Evolutionary conservation across 2,113 vertebrate species (phyloP).

Genomic region (Antigone vipio): DNA sequence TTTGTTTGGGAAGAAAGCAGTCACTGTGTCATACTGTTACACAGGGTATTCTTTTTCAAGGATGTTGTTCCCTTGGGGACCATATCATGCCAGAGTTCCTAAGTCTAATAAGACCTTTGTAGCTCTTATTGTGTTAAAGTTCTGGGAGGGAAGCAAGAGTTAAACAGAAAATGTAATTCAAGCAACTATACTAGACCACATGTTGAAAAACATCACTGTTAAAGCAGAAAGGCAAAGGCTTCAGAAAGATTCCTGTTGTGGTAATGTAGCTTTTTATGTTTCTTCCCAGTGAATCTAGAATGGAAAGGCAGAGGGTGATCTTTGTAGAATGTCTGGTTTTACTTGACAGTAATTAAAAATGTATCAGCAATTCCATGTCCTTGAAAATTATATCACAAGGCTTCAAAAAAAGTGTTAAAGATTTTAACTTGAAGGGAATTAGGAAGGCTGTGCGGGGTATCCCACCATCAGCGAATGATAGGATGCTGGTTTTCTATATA

Average conservation of each 20-base stretch:
- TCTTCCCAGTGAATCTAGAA: slow-evolving; percentile 1
- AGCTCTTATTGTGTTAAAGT: slow-evolving; percentile 87
- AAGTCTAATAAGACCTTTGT: slow-evolving; percentile 88
- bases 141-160: slow-evolving; percentile 81
- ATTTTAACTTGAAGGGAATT: background rate
- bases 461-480: background rate
- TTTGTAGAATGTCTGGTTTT: background rate
- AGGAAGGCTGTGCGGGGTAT: background rate
- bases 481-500: background rate
- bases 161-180: slow-evolving; percentile 83
- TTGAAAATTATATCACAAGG: background rate
- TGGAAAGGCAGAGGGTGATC: background rate
- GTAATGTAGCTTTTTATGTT: slow-evolving; percentile 51
- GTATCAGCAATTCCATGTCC: background rate
- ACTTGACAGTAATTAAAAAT: slow-evolving; percentile 26
- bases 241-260: slow-evolving; percentile 64
- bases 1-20: slow-evolving; percentile 97
- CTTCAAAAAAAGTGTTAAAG: slow-evolving; percentile 19
- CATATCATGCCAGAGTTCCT: slow-evolving; percentile 95
- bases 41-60: slow-evolving; percentile 98
- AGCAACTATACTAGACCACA: slow-evolving; percentile 86
- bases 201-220: slow-evolving; percentile 84
- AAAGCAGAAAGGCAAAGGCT: slow-evolving; percentile 80
- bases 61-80: slow-evolving; percentile 94
- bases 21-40: slow-evolving; percentile 94